phyloP scores from a whole-genome alignment of 2,888 invertebrate genomes.

The Alsophila aescularia region DNA sequence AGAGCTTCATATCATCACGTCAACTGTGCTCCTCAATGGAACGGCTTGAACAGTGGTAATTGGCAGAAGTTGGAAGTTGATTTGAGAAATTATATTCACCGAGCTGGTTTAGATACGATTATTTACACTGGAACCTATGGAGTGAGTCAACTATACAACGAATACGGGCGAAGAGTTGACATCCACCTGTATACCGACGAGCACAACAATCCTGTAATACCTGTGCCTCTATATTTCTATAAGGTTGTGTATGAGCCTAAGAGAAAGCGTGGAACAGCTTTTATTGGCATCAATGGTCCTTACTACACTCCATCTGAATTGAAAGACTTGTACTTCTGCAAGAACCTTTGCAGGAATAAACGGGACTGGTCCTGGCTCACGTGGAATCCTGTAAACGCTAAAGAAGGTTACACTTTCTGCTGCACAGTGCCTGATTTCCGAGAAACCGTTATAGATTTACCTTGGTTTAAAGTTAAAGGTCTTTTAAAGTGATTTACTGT shows the following conservation, averaged over 20 bases:
- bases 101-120: constrained; percentile 58
- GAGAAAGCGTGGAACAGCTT: constrained; percentile 78
- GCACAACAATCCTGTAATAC: constrained; percentile 72
- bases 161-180: constrained; percentile 57
- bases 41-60: constrained; percentile 85
- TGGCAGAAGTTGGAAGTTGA: constrained; percentile 84
- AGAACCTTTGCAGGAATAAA: constrained; percentile 76
- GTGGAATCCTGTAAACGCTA: constrained; percentile 78
- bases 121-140: constrained; percentile 87
- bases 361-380: constrained; percentile 82
- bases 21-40: constrained; percentile 89
- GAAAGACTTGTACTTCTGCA: constrained; percentile 70
- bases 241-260: constrained; percentile 83
- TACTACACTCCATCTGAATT: constrained; percentile 64
- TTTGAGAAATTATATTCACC: constrained; percentile 66
- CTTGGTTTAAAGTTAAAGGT: constrained; percentile 73
- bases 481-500: constrained; percentile 55
- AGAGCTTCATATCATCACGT: constrained; percentile 86
- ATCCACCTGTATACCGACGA: constrained; percentile 66
- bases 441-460: constrained; percentile 76
- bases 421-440: constrained; percentile 84
- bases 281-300: constrained; percentile 87
- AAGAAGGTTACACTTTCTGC: constrained; percentile 85
- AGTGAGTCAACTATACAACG: constrained; percentile 79
- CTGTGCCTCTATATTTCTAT: constrained; percentile 75